Percentiles rank a stretch among this genome's conserved stretches.
Evolutionary conservation across 2,888 invertebrate genomes (phyloP).

Genomic region (Andrena praecox): DNA sequence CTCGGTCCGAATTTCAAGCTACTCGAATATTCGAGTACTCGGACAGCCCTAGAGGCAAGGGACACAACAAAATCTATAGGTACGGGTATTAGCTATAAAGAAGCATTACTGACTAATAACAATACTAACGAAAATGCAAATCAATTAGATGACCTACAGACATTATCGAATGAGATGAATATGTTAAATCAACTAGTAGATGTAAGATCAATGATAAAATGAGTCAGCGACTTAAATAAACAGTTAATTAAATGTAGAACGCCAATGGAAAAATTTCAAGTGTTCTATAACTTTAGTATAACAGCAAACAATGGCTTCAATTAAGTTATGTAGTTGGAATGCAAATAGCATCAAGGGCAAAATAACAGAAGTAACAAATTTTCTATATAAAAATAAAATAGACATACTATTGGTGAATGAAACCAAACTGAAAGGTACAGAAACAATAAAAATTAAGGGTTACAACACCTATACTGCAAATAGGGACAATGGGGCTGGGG

Average conservation of each 20-base stretch:
- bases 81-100: not conserved
- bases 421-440: slow-evolving; percentile 2
- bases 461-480: not conserved
- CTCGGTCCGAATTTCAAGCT: no score
- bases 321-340: not conserved
- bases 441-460: not conserved
- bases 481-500: not conserved
- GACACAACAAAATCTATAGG: no score
- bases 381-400: slow-evolving; percentile 3
- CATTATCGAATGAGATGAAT: not conserved
- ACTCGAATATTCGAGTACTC: no score
- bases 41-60: no score
- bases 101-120: not conserved
- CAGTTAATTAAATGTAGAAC: no score
- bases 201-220: no score
- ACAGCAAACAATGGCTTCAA: no score
- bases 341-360: slow-evolving; percentile 16
- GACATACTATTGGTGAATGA: slow-evolving; percentile 19
- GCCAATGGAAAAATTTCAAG: no score
- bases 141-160: not conserved
- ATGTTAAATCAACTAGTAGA: no score
- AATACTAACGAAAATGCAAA: not conserved
- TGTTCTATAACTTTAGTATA: no score
- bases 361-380: slow-evolving; percentile 5
- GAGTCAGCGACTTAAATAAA: no score